These are phyloP conservation scores for Drosophila yakuba DNA, from an alignment of 1,140 invertebrate genomes.

Conservation along the genomic window DNA sequence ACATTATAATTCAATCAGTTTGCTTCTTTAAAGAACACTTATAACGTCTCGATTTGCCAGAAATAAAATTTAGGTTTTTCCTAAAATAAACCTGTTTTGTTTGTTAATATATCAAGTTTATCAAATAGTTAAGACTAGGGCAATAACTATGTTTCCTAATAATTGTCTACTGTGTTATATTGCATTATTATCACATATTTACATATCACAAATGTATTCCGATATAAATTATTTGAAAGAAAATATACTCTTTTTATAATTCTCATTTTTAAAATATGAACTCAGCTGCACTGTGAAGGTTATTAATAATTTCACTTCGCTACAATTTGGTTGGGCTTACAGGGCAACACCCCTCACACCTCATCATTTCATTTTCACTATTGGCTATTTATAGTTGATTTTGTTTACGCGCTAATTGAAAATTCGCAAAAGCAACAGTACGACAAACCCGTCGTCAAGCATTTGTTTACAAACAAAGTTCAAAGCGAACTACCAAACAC, in stretches of 20 bases:
- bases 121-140: too few relatives aligned
- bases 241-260: too few relatives aligned
- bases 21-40: not conserved
- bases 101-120: too few relatives aligned
- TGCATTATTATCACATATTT: too few relatives aligned
- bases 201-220: too few relatives aligned
- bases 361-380: conserved; percentile 10
- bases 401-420: conserved; percentile 51
- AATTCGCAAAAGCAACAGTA: conserved; percentile 39
- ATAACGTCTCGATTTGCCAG: too few relatives aligned
- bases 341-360: conserved; percentile 13
- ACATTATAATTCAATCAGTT: not conserved
- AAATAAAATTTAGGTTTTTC: too few relatives aligned
- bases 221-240: too few relatives aligned
- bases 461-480: conserved; percentile 57
- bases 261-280: not conserved
- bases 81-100: too few relatives aligned
- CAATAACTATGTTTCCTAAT: too few relatives aligned
- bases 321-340: not conserved
- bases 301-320: not conserved
- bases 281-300: not conserved
- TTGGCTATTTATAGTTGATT: conserved; percentile 40
- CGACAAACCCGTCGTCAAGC: conserved; percentile 24
- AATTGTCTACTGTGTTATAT: too few relatives aligned
- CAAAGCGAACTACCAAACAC: conserved; percentile 8